Evolutionary conservation across 1,140 invertebrate species (phyloP), one percentile per base, ranked within the genome.

Genomic region (Bombus soroeensis): DNA sequence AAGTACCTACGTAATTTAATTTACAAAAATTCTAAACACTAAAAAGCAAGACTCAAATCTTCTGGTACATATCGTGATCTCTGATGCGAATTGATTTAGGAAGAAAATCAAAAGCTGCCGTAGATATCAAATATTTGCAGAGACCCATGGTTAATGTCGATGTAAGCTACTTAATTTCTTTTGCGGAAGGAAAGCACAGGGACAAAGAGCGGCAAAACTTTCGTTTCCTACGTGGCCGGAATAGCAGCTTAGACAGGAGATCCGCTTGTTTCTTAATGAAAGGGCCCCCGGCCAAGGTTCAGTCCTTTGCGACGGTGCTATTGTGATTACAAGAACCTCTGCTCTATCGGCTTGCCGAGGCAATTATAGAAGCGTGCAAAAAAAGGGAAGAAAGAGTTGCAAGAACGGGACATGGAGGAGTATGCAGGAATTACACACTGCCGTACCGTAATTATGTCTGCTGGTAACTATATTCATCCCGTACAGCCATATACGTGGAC

Each of bases 221-320:
- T 87, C 81, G 41, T 75, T 75, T 53, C 85, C 87, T 87, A 73
- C 74, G 34, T 47, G 78, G 47, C 57, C 70, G 84, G 73, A 78
- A 89, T 68, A 68, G 73, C 78, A 72, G 86, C 78, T 83, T 79
- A 79, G 83, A 90, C 84, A 83, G 79, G 68, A 83, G 62, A 89
- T 81, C 79, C 90, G 84, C 79, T 88, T 88, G 86, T 86, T 83
- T 83, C 82, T 90, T 90, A 91, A 91, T 91, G 89, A 90, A 91
- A 91, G 85, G 83, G 81, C 88, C 87, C 85, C 76, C 73, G 34
- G 41, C 78, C 64, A 53, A 41, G 86, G 34, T 66, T 79, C 81
- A 6, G 47, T 81, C 78, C 66, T 87, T 85, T 66, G 89, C 89
- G 68, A 89, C 85, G 83, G 76, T 81, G 47, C 87, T 79, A 90